Evolutionary conservation across 2,113 vertebrate species (phyloP).

Genomic region (Ochotona princeps): DNA sequence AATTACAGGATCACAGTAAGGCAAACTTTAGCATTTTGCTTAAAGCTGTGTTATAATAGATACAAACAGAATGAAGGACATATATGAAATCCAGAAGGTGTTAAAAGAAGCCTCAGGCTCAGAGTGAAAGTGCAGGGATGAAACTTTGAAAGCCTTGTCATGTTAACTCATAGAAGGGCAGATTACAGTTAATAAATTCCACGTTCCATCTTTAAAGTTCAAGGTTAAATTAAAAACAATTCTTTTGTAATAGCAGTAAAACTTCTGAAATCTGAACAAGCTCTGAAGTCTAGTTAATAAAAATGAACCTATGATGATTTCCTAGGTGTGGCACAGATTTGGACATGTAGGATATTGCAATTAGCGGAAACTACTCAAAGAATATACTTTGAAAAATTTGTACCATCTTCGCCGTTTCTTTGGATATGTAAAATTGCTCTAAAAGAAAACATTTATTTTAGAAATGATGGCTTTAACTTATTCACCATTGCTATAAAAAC

Average conservation of each 20-base stretch:
- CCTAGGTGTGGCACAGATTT: neutral
- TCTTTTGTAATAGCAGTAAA: neutral
- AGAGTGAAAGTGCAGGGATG: neutral
- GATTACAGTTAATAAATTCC: neutral
- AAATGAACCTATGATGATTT: neutral
- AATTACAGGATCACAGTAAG: neutral
- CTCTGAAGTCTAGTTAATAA: neutral
- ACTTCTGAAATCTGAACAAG: neutral
- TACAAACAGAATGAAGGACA: neutral
- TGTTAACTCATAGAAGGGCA: neutral
- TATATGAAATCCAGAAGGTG: neutral
- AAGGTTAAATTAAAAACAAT: neutral
- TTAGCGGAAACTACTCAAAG: neutral
- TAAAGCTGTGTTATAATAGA: neutral
- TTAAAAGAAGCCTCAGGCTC: neutral
- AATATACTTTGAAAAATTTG: neutral
- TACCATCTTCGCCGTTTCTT: neutral
- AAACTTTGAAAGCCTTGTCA: slow-evolving; percentile 1
- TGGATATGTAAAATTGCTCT: neutral
- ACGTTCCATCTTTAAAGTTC: neutral
- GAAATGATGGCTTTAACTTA: neutral
- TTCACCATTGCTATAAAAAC: neutral
- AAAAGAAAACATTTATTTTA: neutral
- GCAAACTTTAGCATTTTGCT: neutral
- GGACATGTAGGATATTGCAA: neutral